Conservation (phyloP, 1,140 invertebrate genomes). For the Trichonephila clavipes region DNA sequence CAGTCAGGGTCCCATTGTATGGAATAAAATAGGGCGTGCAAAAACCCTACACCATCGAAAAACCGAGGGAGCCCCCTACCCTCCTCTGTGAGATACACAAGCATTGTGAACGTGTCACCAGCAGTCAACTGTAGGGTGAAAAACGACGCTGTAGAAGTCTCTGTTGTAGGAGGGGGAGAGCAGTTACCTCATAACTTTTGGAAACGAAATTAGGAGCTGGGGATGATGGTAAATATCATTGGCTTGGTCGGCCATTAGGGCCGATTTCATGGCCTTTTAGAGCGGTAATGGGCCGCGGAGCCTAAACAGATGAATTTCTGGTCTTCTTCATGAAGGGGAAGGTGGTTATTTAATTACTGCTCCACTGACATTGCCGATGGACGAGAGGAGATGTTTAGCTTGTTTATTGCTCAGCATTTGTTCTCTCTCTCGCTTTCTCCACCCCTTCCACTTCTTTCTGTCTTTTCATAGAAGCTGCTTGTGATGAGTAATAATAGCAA, state of each 20-base stretch:
- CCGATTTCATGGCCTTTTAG: conserved; percentile 75
- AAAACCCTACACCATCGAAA: conserved; percentile 61
- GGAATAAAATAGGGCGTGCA: conserved; percentile 74
- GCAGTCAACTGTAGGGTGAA: conserved; percentile 74
- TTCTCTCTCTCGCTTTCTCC: not conserved
- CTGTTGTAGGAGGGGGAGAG: not conserved
- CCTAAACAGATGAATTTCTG: conserved; percentile 75
- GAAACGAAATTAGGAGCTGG: conserved; percentile 71
- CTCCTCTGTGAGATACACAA: conserved; percentile 18
- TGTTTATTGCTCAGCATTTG: conserved; percentile 47
- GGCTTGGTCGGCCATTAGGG: conserved; percentile 62
- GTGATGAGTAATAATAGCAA: conserved; percentile 49
- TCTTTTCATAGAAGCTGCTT: not conserved
- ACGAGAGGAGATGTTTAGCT: conserved; percentile 21
- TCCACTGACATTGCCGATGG: not conserved
- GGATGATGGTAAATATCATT: conserved; percentile 75
- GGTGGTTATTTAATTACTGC: conserved; percentile 75
- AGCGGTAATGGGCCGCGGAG: conserved; percentile 71
- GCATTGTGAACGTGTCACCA: conserved; percentile 73
- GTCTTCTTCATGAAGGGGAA: conserved; percentile 62
- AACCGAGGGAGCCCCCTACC: conserved; percentile 11
- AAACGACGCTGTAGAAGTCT: conserved; percentile 66
- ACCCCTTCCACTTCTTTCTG: not conserved
- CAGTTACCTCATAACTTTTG: conserved; percentile 74
- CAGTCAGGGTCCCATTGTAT: conserved; percentile 73